phyloP scores from a whole-genome alignment of 2,113 vertebrate species.

The Thamnophis sirtalis region DNA sequence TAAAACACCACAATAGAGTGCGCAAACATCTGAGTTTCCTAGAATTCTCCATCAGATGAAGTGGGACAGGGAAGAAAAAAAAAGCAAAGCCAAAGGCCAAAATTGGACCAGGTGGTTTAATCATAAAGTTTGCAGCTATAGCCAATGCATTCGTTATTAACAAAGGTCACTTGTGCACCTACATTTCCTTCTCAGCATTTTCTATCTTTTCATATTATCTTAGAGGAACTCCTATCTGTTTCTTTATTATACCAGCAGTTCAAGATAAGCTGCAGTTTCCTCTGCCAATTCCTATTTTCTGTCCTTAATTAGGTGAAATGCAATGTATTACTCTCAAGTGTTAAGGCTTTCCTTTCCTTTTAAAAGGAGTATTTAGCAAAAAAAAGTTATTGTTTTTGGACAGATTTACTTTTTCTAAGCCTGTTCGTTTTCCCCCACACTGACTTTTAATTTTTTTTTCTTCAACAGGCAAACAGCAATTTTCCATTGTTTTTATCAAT shows the following conservation, averaged over 20 bases:
- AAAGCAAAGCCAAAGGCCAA: neutral
- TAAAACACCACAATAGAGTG: neutral
- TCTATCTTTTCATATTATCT: neutral
- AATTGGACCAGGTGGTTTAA: neutral
- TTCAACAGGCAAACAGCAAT: constrained; percentile 3
- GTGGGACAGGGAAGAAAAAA: neutral
- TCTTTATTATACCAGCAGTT: neutral
- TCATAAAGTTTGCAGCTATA: neutral
- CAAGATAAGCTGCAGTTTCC: neutral
- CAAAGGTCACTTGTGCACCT: neutral
- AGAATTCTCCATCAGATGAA: neutral
- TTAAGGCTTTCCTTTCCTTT: neutral
- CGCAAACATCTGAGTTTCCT: neutral
- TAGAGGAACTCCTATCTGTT: neutral
- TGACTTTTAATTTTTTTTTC: constrained; percentile 19
- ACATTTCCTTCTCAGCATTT: neutral
- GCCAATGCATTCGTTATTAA: neutral
- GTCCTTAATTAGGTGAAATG: neutral
- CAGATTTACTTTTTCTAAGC: neutral
- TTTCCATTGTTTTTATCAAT: neutral
- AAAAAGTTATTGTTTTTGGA: neutral
- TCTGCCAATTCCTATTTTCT: neutral
- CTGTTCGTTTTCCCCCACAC: neutral
- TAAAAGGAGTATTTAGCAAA: neutral
- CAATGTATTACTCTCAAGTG: neutral